phyloP scores from a whole-genome alignment of 2,797 vertebrate species.

The Xerus rutilus region DNA sequence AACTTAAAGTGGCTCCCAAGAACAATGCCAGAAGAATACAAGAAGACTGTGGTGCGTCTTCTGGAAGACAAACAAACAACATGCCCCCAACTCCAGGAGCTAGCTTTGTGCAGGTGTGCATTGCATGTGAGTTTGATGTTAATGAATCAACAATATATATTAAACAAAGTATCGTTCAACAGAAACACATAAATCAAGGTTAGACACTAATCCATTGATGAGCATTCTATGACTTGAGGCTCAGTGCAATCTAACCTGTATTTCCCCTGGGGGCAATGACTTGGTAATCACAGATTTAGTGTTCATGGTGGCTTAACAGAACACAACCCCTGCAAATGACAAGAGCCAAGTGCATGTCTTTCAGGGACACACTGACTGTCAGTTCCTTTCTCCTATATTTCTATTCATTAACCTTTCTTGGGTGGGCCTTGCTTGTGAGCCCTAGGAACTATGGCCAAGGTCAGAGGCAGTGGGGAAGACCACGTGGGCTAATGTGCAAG shows the following conservation, averaged over 20 bases:
- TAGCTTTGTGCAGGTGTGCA: background rate
- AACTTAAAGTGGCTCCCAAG: background rate
- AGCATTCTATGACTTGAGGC: background rate
- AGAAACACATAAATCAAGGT: background rate
- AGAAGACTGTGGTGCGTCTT: background rate
- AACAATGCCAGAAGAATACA: background rate
- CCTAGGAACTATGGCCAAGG: background rate
- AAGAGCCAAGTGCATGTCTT: background rate
- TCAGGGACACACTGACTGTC: background rate
- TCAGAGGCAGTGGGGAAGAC: background rate
- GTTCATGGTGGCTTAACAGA: background rate
- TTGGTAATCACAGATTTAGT: background rate
- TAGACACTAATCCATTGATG: background rate
- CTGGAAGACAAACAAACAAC: background rate
- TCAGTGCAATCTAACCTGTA: background rate
- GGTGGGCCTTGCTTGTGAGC: background rate
- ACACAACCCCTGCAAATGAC: background rate
- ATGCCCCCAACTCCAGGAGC: accelerated
- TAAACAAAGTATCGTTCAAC: background rate
- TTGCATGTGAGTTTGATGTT: background rate
- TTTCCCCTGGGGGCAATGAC: background rate
- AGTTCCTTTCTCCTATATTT: background rate
- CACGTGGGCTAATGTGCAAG: accelerated
- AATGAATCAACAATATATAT: background rate
- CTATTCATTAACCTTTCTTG: background rate